A percentile compares a stretch with the other conserved stretches of the same genome.
Evolutionary conservation across 2,113 vertebrate species (phyloP).

Genomic region (Dipodomys merriami): DNA sequence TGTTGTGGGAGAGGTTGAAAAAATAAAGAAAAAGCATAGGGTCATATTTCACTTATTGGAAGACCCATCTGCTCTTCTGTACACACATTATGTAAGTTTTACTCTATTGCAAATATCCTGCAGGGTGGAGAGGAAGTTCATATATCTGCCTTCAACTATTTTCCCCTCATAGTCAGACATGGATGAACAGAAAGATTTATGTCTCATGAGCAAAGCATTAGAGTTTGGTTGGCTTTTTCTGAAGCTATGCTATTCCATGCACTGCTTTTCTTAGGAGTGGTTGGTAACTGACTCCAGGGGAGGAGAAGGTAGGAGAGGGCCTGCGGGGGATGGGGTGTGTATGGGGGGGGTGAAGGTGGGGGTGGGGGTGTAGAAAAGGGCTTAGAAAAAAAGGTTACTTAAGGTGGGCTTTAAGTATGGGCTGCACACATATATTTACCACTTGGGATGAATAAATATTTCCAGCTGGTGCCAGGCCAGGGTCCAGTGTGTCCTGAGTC

Average conservation of each 20-base stretch:
- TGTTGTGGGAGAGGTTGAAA: conserved; percentile 4
- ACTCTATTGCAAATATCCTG: neutral
- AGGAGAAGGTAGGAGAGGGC: neutral
- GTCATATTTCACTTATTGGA: conserved; percentile 25
- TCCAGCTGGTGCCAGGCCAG: neutral
- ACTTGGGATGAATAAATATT: neutral
- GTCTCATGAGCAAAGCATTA: neutral
- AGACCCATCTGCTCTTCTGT: conserved; percentile 59
- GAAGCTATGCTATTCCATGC: neutral
- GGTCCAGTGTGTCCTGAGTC: neutral
- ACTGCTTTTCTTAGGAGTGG: conserved; percentile 1
- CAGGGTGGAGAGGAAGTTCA: conserved; percentile 53
- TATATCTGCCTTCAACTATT: conserved; percentile 45
- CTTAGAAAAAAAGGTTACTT: neutral
- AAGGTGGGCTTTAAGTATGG: neutral
- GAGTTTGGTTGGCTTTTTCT: neutral
- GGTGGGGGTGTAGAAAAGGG: neutral
- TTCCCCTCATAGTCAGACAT: conserved; percentile 21
- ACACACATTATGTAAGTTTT: neutral
- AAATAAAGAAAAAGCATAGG: neutral
- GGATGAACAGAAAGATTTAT: conserved; percentile 66
- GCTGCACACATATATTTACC: neutral
- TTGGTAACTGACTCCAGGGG: neutral
- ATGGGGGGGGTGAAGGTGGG: too few species aligned
- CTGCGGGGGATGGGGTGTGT: too few species aligned